phyloP scores from a whole-genome alignment of 2,888 invertebrate genomes.

The Drosophila borealis region DNA sequence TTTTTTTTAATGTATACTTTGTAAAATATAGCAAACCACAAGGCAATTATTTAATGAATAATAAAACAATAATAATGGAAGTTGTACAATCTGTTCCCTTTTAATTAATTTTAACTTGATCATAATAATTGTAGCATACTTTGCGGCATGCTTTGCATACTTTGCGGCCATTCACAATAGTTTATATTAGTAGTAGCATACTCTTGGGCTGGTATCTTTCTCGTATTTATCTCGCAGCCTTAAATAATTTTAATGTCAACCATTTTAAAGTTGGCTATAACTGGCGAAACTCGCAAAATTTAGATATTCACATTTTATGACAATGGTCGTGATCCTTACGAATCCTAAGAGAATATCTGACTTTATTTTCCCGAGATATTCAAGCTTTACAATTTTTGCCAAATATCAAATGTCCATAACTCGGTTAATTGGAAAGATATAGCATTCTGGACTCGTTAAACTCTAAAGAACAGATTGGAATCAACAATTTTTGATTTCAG shows the following conservation, averaged over 20 bases:
- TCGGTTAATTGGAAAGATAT: too few species aligned
- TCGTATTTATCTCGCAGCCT: too few species aligned
- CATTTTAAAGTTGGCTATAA: too few species aligned
- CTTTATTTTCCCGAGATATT: background rate
- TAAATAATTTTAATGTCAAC: too few species aligned
- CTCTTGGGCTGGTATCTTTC: too few species aligned
- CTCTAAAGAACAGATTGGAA: background rate
- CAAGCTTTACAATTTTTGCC: rapidly evolving
- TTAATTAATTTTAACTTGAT: background rate
- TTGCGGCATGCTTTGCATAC: too few species aligned
- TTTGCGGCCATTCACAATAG: background rate
- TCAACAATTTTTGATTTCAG: background rate
- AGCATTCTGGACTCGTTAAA: background rate
- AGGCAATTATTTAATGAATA: conserved; percentile 63
- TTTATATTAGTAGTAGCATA: background rate
- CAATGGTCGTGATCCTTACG: background rate
- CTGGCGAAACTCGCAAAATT: too few species aligned
- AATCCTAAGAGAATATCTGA: background rate
- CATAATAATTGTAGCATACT: too few species aligned
- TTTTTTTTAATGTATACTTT: conserved; percentile 71
- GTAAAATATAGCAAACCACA: conserved; percentile 73
- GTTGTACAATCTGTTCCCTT: conserved; percentile 7
- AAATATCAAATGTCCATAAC: background rate
- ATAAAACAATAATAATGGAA: conserved; percentile 55
- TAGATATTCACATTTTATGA: background rate